These are phyloP conservation scores for Halocaridina rubra DNA, from an alignment of 2,888 invertebrate genomes.

Conservation along the genomic window DNA sequence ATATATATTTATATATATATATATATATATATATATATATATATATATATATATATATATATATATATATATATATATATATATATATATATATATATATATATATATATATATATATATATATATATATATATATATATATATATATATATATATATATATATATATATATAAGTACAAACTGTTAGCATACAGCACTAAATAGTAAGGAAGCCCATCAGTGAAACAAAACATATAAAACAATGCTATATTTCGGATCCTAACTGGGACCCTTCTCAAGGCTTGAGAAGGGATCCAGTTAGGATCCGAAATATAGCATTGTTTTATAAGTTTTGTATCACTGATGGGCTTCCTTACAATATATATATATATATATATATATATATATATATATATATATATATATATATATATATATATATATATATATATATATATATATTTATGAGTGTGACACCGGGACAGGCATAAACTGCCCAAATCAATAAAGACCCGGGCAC, in stretches of 20 bases:
- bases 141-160: not conserved
- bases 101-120: not conserved
- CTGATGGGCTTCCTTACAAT: too few relatives aligned
- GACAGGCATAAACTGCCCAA: too few relatives aligned
- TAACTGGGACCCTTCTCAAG: not conserved
- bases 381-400: not conserved
- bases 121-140: not conserved
- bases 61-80: slow-evolving; percentile 1
- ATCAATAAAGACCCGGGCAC: too few relatives aligned
- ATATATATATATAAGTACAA: too few relatives aligned
- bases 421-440: not conserved
- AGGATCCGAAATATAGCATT: not conserved
- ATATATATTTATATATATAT: not conserved
- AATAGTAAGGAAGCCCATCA: too few relatives aligned
- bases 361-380: not conserved
- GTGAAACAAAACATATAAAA: too few relatives aligned
- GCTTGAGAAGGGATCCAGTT: not conserved
- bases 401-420: not conserved
- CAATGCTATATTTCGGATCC: too few relatives aligned
- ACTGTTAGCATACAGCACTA: too few relatives aligned
- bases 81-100: not conserved
- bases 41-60: not conserved
- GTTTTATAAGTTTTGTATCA: not conserved
- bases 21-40: not conserved
- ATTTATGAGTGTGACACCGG: too few relatives aligned